Conservation (phyloP, 2,797 vertebrate genomes). For the Rhinella marina region DNA sequence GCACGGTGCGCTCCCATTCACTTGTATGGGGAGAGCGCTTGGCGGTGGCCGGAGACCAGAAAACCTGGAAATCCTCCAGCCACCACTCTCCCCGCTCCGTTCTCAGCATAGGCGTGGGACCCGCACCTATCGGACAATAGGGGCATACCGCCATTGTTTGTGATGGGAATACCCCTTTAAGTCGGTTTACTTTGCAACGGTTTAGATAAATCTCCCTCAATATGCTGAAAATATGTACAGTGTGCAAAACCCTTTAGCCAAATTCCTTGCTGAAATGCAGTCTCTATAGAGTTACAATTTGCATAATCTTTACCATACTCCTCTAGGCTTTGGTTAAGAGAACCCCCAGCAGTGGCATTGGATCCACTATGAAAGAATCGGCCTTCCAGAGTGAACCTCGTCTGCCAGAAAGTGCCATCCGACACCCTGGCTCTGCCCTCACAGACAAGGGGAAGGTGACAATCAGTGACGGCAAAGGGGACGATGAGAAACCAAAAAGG, state of each 20-base stretch:
- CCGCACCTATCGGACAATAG: too few species aligned
- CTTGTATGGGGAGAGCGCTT: too few species aligned
- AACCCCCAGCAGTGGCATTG: conserved; percentile 95
- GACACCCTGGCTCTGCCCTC: conserved; percentile 87
- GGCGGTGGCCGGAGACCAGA: too few species aligned
- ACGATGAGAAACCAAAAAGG: conserved; percentile 95
- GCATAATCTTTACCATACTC: neutral
- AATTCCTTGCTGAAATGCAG: neutral
- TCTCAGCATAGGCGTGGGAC: too few species aligned
- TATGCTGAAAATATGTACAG: neutral
- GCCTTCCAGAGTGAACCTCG: conserved; percentile 96
- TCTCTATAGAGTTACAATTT: neutral
- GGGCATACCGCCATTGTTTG: too few species aligned
- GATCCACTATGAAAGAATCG: conserved; percentile 95
- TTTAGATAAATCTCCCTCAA: neutral
- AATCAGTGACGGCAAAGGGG: conserved; percentile 90
- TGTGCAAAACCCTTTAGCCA: neutral
- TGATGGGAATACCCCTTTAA: too few species aligned
- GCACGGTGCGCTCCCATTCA: too few species aligned
- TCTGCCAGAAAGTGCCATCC: conserved; percentile 89
- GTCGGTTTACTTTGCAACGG: too few species aligned
- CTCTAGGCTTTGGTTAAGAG: conserved; percentile 92
- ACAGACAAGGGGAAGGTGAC: conserved; percentile 94
- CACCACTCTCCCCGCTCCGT: too few species aligned
- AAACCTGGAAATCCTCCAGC: too few species aligned